These are phyloP conservation scores for Epizoanthus scotinus DNA, from an alignment of 92 coral and sea anemone species.

Conservation along the genomic window DNA sequence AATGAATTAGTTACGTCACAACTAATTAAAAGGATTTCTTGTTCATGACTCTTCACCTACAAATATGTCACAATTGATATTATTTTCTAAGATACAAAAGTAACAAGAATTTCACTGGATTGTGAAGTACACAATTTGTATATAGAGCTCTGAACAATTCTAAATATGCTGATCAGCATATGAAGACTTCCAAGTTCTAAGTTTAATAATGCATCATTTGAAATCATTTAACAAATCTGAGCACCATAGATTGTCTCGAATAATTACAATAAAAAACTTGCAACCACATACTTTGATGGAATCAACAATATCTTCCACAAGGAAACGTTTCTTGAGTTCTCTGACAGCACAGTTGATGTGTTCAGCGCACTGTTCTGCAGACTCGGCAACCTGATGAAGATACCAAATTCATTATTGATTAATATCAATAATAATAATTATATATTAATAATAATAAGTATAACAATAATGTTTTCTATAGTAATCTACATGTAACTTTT, in stretches of 20 bases:
- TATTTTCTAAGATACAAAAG: no score
- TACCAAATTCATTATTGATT: no score
- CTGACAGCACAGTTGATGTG: conserved; percentile 70
- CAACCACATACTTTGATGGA: conserved; percentile 79
- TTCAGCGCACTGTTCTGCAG: conserved; percentile 67
- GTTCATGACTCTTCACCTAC: no score
- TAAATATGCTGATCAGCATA: no score
- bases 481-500: not conserved
- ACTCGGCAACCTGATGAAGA: conserved; percentile 71
- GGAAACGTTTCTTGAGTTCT: conserved; percentile 81
- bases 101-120: no score
- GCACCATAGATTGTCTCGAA: not conserved
- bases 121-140: no score
- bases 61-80: no score
- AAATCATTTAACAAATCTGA: not conserved
- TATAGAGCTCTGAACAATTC: no score
- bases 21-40: not conserved
- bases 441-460: not conserved
- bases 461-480: not conserved
- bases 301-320: conserved; percentile 93
- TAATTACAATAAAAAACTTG: not conserved
- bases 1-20: not conserved
- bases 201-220: no score
- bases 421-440: no score
- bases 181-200: no score